These are phyloP conservation scores for Sardinella longiceps DNA, from an alignment of 2,797 vertebrate genomes.

Conservation along the genomic window DNA sequence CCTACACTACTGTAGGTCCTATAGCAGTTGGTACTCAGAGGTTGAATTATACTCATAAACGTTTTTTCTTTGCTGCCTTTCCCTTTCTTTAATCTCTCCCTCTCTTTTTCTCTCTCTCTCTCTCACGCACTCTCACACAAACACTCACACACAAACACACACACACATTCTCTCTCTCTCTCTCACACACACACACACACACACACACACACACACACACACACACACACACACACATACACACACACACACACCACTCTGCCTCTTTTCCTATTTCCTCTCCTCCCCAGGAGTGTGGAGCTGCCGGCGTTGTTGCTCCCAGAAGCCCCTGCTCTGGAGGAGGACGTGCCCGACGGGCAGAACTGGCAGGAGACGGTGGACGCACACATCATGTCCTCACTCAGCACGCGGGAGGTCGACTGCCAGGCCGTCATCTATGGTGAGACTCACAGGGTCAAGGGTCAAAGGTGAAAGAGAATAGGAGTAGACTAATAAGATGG, in stretches of 20 bases:
- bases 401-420: conserved; percentile 83
- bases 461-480: neutral
- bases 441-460: conserved; percentile 53
- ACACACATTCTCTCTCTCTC: neutral
- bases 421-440: conserved; percentile 93
- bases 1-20: too few species aligned
- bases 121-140: neutral
- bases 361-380: conserved; percentile 90
- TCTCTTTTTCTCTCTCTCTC: neutral
- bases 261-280: neutral
- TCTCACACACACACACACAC: neutral
- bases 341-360: conserved; percentile 81
- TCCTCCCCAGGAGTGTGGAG: conserved; percentile 80
- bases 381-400: conserved; percentile 74
- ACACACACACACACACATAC: too few species aligned
- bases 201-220: too few species aligned
- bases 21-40: too few species aligned
- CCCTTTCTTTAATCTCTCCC: too few species aligned
- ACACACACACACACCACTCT: too few species aligned
- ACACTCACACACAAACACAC: neutral
- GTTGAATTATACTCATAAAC: too few species aligned
- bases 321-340: conserved; percentile 78
- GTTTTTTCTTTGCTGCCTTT: too few species aligned
- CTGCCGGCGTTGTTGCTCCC: conserved; percentile 78
- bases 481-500: too few species aligned